Conservation (phyloP, 92 coral and sea anemone species). For the Phenganax stokvisi region DNA sequence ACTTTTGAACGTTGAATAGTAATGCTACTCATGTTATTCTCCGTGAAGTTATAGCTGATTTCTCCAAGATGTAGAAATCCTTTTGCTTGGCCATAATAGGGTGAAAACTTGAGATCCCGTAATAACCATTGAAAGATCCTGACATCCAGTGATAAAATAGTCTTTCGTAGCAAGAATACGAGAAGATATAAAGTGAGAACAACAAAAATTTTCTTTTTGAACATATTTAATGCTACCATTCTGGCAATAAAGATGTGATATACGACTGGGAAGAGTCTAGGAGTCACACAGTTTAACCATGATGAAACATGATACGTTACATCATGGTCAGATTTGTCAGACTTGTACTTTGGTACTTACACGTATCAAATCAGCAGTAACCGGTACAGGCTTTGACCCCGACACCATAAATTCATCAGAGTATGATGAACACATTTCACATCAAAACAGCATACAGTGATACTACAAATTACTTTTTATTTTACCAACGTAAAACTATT, state of each 20-base stretch:
- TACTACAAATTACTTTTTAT: too few relatives aligned
- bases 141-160: slow-evolving; percentile 13
- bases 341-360: background rate
- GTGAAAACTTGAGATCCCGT: slow-evolving; percentile 5
- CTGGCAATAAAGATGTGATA: background rate
- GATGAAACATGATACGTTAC: background rate
- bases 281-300: background rate
- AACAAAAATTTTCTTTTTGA: background rate
- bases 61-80: slow-evolving; percentile 28
- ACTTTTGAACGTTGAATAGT: slow-evolving; percentile 17
- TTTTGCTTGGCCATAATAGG: slow-evolving; percentile 9
- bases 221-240: background rate
- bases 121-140: slow-evolving; percentile 10
- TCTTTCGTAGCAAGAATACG: slow-evolving; percentile 17
- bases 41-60: slow-evolving; percentile 20
- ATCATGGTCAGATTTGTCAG: background rate
- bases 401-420: too few relatives aligned
- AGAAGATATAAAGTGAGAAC: slow-evolving; percentile 1
- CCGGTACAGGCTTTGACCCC: too few relatives aligned
- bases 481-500: too few relatives aligned
- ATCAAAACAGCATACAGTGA: too few relatives aligned
- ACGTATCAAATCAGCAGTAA: too few relatives aligned
- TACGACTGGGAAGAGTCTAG: background rate
- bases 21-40: background rate
- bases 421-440: too few relatives aligned